Base-by-base conservation (phyloP, 2,888 invertebrate genomes). In the Synergus itoensis region DNA sequence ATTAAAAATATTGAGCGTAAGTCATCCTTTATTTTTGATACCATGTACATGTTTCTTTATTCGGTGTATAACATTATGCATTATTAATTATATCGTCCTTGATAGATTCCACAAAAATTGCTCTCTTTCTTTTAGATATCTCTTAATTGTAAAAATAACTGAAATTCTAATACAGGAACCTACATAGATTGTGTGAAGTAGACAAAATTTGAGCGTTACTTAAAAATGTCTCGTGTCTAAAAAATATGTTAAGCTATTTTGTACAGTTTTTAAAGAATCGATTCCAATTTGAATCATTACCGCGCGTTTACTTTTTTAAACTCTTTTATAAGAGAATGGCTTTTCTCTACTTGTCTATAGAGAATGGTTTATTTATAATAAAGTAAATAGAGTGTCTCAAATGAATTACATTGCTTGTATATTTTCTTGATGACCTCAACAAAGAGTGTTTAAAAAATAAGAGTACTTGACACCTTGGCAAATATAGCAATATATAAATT, bases 41-140 rank as follows among this genome's bases (percentile, higher is more conserved):
- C 5, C 28, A 36, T 48, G 16, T 73, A 73, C 73, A 73, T 48
- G 53, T 73, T 53, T 73, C 14, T 73, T 73, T 36, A 28, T 28
- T 48, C 36, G 11, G 73, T 73, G 48, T 73, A 73, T 69, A 69
- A 69, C 48, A 73, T 73, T 73, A 73, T 53, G 73, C 73, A 48
- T 48, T 48, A 36, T 73, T 73, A 73, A 73, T 73, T 60, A 60
- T 60, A 21, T 21, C 21, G 60, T 21, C 11, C 12, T 60, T 21
- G 21, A 60, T 21, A 60, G 11, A 60, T 60, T 21, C 1, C 1
- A 16, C n/a, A 53, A 53, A n/a, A 53, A 53, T 0, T 1, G 5
- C 1, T n/a, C 53, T 48, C 1, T n/a, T n/a, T n/a, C 8, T 53
- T 53, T 53, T 8, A 3, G 9, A n/a, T n/a, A 53, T 53, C 53